phyloP scores from a whole-genome alignment of 2,888 invertebrate species.

The Allygus modestus region DNA sequence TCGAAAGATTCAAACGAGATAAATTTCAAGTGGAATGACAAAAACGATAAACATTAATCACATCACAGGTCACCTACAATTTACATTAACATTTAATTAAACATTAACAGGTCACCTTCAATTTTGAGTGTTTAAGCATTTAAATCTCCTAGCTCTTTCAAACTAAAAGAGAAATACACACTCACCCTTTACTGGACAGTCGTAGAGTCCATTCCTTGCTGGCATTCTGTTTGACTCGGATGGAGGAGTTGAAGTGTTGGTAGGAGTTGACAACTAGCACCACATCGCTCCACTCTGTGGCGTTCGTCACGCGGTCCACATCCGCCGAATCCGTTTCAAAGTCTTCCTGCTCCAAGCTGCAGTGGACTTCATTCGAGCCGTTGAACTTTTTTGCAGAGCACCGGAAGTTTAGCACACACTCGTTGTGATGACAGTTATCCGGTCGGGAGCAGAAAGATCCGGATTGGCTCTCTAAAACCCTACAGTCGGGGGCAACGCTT shows the following conservation, averaged over 20 bases:
- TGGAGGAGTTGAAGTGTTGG: neutral
- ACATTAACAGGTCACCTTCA: no score
- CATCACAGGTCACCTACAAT: no score
- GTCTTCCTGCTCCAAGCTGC: neutral
- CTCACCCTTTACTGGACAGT: neutral
- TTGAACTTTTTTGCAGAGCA: neutral
- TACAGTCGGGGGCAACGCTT: neutral
- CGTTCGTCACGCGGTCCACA: neutral
- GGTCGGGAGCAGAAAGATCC: neutral
- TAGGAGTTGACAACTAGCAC: neutral
- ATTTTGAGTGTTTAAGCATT: no score
- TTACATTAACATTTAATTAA: no score
- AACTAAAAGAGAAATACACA: no score
- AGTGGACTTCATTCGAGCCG: slow-evolving; percentile 6
- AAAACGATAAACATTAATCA: no score
- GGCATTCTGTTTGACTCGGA: neutral
- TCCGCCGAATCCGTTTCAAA: neutral
- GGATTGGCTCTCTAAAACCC: neutral
- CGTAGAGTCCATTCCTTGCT: neutral
- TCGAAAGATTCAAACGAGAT: no score
- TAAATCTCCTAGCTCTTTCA: no score
- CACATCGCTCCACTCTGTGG: neutral
- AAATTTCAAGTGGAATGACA: no score
- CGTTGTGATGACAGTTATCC: neutral
- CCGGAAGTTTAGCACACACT: neutral